Evolutionary conservation across 2,113 vertebrate genomes (phyloP).

Genomic region (Mormyrus iriodes): DNA sequence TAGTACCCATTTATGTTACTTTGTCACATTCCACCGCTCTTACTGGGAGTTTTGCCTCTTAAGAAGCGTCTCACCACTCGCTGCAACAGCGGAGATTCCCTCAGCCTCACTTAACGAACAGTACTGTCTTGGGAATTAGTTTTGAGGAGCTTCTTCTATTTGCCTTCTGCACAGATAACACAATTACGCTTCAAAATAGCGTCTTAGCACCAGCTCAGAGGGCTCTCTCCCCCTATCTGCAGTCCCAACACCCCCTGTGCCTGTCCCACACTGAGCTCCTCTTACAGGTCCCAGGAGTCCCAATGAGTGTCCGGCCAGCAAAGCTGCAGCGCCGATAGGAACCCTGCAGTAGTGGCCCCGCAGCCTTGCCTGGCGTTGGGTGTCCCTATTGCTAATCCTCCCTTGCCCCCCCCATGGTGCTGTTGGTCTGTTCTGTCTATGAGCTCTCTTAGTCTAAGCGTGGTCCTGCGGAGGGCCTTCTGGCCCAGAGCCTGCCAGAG

Average conservation of each 20-base stretch:
- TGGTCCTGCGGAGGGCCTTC: neutral
- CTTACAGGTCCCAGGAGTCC: neutral
- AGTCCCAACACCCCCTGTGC: neutral
- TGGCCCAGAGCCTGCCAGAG: neutral
- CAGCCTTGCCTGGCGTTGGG: neutral
- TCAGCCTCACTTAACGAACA: constrained; percentile 7
- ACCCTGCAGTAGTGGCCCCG: neutral
- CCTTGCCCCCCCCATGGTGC: neutral
- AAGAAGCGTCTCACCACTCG: constrained; percentile 12
- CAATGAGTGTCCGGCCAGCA: neutral
- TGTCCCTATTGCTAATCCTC: neutral
- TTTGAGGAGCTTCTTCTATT: neutral
- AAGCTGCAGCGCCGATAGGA: neutral
- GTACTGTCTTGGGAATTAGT: constrained; percentile 17
- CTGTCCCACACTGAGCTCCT: neutral
- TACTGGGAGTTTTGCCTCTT: constrained; percentile 20
- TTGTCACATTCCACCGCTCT: neutral
- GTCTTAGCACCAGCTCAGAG: neutral
- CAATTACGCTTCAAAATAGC: neutral
- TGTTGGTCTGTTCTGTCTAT: constrained; percentile 3
- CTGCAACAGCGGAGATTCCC: neutral
- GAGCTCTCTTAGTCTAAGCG: neutral
- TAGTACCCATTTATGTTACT: neutral
- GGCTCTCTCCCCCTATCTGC: neutral
- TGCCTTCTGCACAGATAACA: neutral